phyloP scores from a whole-genome alignment of 2,797 vertebrate genomes.

The Pantherophis vulpinus region DNA sequence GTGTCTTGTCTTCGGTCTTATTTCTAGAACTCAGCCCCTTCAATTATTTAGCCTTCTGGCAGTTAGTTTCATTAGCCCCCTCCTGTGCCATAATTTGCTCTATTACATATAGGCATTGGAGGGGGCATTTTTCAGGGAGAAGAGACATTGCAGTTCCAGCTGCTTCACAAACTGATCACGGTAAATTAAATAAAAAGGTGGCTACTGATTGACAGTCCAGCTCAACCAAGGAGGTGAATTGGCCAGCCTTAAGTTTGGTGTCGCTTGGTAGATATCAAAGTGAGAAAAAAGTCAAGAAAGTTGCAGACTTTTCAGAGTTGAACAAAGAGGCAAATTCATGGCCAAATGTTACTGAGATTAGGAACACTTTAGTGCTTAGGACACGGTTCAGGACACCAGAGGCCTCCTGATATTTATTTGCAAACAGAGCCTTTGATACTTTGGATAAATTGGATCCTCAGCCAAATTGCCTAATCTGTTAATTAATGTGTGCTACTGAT shows the following conservation, averaged over 20 bases:
- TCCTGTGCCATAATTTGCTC: slow-evolving; percentile 69
- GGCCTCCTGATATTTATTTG: not conserved
- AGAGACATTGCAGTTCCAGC: slow-evolving; percentile 61
- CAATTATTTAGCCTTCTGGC: slow-evolving; percentile 67
- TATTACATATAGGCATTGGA: slow-evolving; percentile 53
- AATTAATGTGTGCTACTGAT: not conserved
- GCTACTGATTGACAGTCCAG: slow-evolving; percentile 52
- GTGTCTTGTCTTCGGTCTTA: slow-evolving; percentile 61
- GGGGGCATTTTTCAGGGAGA: not conserved
- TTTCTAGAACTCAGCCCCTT: slow-evolving; percentile 61
- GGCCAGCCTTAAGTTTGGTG: not conserved
- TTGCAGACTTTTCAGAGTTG: slow-evolving; percentile 23
- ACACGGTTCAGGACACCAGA: slow-evolving; percentile 17
- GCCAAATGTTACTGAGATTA: slow-evolving; percentile 27
- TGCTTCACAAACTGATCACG: slow-evolving; percentile 54
- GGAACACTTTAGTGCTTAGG: not conserved
- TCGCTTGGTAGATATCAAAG: not conserved
- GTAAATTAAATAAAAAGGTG: slow-evolving; percentile 40
- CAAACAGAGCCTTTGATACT: not conserved
- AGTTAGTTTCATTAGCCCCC: slow-evolving; percentile 69
- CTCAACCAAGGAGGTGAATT: slow-evolving; percentile 53
- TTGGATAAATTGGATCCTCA: not conserved
- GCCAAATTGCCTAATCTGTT: not conserved
- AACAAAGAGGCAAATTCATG: slow-evolving; percentile 45
- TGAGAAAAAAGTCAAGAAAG: not conserved